Percentiles rank a stretch among this genome's conserved stretches.
Evolutionary conservation across 2,797 vertebrate species (phyloP).

Genomic region (Cephalopachus bancanus): DNA sequence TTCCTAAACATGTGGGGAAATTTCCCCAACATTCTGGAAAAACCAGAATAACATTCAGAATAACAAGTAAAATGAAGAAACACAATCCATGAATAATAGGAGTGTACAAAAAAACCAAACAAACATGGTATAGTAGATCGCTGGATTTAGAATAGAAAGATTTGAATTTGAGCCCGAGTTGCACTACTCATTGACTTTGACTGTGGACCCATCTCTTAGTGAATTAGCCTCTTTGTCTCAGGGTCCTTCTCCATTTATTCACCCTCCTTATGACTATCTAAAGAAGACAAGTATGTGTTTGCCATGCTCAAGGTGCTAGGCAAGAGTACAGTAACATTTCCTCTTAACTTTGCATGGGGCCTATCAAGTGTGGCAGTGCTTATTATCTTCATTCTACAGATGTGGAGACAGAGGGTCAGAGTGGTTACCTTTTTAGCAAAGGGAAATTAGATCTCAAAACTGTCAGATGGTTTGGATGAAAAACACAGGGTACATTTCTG

Average conservation of each 20-base stretch:
- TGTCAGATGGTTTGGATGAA: conserved; percentile 24
- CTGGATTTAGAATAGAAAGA: conserved; percentile 25
- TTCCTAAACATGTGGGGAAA: conserved; percentile 43
- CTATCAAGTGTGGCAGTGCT: not conserved
- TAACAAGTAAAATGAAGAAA: conserved; percentile 40
- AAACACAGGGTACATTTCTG: not conserved
- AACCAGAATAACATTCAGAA: conserved; percentile 34
- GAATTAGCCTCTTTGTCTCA: conserved; percentile 52
- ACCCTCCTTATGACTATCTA: conserved; percentile 28
- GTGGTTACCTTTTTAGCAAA: not conserved
- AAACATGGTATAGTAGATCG: not conserved
- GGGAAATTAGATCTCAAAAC: conserved; percentile 5
- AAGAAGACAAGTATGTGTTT: conserved; percentile 17
- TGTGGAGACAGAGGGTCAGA: not conserved
- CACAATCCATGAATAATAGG: not conserved
- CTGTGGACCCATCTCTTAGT: not conserved
- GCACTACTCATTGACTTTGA: not conserved
- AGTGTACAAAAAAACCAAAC: not conserved
- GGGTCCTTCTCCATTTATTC: conserved; percentile 15
- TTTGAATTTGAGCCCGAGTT: conserved; percentile 16
- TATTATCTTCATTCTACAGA: not conserved
- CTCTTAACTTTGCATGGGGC: not conserved
- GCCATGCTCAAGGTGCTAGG: not conserved
- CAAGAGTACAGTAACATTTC: not conserved
- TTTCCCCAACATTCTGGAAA: conserved; percentile 22